A percentile compares a stretch with the other conserved stretches of the same genome.
phyloP scores from a whole-genome alignment of 2,113 vertebrate genomes.

The Sinocyclocheilus maitianheensis region DNA sequence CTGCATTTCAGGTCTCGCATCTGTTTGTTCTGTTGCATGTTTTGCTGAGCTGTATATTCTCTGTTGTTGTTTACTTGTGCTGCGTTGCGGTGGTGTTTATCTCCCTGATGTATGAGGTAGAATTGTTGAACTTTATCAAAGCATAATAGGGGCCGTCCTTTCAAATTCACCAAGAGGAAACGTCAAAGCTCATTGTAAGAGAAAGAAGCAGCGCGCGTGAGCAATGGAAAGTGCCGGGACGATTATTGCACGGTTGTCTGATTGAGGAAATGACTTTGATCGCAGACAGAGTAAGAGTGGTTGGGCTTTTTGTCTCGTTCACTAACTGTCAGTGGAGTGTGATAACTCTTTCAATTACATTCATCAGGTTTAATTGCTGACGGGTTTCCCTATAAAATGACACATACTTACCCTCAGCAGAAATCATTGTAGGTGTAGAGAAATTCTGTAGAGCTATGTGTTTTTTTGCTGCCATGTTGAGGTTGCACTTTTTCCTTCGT shows the following conservation, averaged over 20 bases:
- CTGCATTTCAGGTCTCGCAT: neutral
- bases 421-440: conserved; percentile 1
- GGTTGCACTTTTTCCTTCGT: conserved; percentile 23
- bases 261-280: conserved; percentile 30
- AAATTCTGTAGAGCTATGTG: neutral
- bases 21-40: neutral
- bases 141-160: neutral
- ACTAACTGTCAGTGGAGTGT: neutral
- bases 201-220: neutral
- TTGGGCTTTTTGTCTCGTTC: conserved; percentile 20
- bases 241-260: neutral
- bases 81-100: neutral
- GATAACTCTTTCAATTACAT: neutral
- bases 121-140: conserved; percentile 16
- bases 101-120: conserved; percentile 8
- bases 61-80: neutral
- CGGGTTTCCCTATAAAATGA: neutral
- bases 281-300: neutral
- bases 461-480: conserved; percentile 11
- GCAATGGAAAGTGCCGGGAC: neutral
- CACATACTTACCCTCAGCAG: neutral
- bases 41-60: conserved; percentile 4
- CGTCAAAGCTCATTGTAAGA: neutral
- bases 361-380: conserved; percentile 3
- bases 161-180: neutral